Base-by-base conservation (phyloP, 2,113 vertebrate species). In the Anolis carolinensis region DNA sequence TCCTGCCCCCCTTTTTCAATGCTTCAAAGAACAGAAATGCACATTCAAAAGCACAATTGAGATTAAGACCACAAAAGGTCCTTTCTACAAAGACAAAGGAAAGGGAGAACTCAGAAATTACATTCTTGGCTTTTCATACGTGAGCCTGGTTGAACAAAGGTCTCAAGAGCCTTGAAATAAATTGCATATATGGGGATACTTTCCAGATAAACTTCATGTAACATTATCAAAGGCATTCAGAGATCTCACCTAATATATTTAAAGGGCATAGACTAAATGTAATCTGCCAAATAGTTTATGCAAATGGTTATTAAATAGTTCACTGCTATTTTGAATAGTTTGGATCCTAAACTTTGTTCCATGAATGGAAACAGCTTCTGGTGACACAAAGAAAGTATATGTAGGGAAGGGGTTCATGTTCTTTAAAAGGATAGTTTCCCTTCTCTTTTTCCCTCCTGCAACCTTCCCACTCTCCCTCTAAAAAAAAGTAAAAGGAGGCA, bases 11-110 rank as follows among this genome's bases (percentile, higher is more conserved):
- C 55, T 52, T 67, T 84, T 63, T 27, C 1, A 36, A 62, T 76
- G 78, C 59, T 83, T 87, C 88, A 82, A 89, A 83, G 83, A 18
- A 2, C 30, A 59, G 65, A 36, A 21, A 39, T 84, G 76, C 25
- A 84, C 76, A 87, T 0, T 91, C 89, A 72, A 91, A 89, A 88
- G 79, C 1, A 8, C 81, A 16, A 76, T 79, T 83, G 48, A 48
- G 27, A 74, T 70, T 81, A 74, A 48, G 73, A n/a, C 63, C 81
- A 84, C 55, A 90, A 89, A 90, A 87, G 63, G 30, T 7, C 14
- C n/a, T 87, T 85, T 88, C 73, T 83, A 68, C 7, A 82, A 88
- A 89, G 62, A 20, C 81, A 86, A 88, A 55, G 50, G 68, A 85
- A 73, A 7, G 52, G 4, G 67, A 50, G 13, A 20, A 44, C 65